Conservation (phyloP, 2,797 vertebrate species). For the Arnoldichthys spilopterus region DNA sequence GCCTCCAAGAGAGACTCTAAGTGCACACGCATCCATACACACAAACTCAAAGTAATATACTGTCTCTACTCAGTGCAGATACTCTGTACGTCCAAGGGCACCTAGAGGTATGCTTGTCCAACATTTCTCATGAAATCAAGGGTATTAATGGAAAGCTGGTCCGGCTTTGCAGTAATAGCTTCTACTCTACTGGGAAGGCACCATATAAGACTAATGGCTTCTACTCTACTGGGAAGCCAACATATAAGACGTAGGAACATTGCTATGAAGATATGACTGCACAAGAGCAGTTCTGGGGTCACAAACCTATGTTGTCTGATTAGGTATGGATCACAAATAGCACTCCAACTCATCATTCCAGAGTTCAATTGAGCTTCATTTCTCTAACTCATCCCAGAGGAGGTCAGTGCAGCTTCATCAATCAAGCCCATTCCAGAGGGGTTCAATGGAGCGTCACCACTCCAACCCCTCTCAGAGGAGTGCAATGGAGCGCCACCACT, state of each 20-base stretch:
- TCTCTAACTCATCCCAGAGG: neutral
- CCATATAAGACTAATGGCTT: neutral
- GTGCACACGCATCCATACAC: slow-evolving; percentile 39
- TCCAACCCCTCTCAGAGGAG: neutral
- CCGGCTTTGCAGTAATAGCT: neutral
- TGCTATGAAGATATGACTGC: neutral
- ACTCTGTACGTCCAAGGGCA: neutral
- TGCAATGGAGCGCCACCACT: neutral
- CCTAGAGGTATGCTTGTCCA: neutral
- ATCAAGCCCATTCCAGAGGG: neutral
- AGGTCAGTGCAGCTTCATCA: neutral
- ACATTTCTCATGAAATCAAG: neutral
- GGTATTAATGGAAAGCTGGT: neutral
- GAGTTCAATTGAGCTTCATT: neutral
- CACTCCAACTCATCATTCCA: neutral
- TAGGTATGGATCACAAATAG: neutral
- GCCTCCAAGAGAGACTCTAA: slow-evolving; percentile 65
- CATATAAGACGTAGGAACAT: neutral
- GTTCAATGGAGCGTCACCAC: neutral
- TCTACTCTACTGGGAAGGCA: too few species aligned
- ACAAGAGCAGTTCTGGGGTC: neutral
- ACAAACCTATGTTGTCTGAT: neutral
- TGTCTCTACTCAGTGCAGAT: neutral
- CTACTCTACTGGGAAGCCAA: too few species aligned
- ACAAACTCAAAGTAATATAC: slow-evolving; percentile 14